A percentile compares a stretch with the other conserved stretches of the same genome.
Evolutionary conservation across 2,888 invertebrate genomes (phyloP).

Genomic region (Labia minor): DNA sequence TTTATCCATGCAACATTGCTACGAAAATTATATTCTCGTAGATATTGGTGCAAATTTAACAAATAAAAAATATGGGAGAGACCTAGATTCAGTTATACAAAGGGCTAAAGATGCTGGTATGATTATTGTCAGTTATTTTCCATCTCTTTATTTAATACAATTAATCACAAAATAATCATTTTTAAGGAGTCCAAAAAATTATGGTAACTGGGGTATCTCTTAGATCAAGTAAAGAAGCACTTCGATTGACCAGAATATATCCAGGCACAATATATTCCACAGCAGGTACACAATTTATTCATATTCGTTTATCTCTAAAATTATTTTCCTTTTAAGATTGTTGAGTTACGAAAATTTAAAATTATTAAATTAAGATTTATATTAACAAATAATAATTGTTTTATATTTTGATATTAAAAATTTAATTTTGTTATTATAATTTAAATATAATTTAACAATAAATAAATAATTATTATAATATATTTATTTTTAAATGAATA

Average conservation of each 20-base stretch:
- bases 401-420: no score
- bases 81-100: conserved; percentile 82
- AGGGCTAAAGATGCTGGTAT: conserved; percentile 85
- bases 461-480: no score
- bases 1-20: conserved; percentile 59
- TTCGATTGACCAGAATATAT: conserved; percentile 77
- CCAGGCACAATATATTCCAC: conserved; percentile 84
- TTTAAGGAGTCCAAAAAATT: conserved; percentile 80
- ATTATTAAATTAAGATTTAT: conserved; percentile 17
- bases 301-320: conserved; percentile 14
- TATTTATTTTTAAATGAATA: no score
- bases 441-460: no score
- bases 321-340: no score
- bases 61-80: conserved; percentile 84
- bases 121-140: conserved; percentile 22
- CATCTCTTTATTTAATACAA: conserved; percentile 15
- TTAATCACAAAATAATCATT: conserved; percentile 3
- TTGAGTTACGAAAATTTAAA: conserved; percentile 3
- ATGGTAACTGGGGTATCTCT: conserved; percentile 88
- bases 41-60: conserved; percentile 89
- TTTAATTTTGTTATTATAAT: no score
- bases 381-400: no score
- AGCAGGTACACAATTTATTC: conserved; percentile 51
- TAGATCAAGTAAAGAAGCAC: conserved; percentile 78
- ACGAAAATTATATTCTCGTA: conserved; percentile 82